These are phyloP conservation scores for Maconellicoccus hirsutus DNA, from an alignment of 1,140 invertebrate genomes.

Conservation along the genomic window DNA sequence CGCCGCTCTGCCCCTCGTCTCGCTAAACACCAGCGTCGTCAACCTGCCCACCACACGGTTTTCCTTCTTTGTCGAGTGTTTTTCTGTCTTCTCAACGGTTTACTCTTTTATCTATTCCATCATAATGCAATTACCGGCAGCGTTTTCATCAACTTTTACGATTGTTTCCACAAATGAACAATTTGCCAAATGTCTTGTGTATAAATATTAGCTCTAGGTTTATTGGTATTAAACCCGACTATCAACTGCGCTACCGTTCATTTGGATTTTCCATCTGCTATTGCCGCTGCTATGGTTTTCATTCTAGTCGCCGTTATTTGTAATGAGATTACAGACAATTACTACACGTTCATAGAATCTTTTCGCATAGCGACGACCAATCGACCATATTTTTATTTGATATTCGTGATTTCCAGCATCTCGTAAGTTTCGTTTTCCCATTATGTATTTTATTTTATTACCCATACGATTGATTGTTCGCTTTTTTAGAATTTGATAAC, in stretches of 20 bases:
- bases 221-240: neutral
- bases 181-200: constrained; percentile 3
- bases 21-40: neutral
- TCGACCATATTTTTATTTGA: too few relatives aligned
- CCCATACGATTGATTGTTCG: too few relatives aligned
- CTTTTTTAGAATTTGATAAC: too few relatives aligned
- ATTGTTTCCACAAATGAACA: constrained; percentile 5
- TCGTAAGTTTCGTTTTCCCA: too few relatives aligned
- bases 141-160: constrained; percentile 8
- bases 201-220: neutral
- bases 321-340: neutral
- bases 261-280: too few relatives aligned
- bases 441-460: too few relatives aligned
- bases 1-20: neutral
- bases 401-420: too few relatives aligned
- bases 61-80: too few relatives aligned
- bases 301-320: neutral
- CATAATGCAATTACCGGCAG: constrained; percentile 7
- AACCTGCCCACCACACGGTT: neutral
- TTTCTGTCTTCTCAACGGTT: neutral
- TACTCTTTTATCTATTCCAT: constrained; percentile 4
- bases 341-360: neutral
- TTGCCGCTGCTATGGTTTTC: too few relatives aligned
- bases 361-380: neutral
- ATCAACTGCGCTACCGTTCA: neutral